Base-by-base conservation (phyloP, 2,113 vertebrate species). In the Centrocercus urophasianus region DNA sequence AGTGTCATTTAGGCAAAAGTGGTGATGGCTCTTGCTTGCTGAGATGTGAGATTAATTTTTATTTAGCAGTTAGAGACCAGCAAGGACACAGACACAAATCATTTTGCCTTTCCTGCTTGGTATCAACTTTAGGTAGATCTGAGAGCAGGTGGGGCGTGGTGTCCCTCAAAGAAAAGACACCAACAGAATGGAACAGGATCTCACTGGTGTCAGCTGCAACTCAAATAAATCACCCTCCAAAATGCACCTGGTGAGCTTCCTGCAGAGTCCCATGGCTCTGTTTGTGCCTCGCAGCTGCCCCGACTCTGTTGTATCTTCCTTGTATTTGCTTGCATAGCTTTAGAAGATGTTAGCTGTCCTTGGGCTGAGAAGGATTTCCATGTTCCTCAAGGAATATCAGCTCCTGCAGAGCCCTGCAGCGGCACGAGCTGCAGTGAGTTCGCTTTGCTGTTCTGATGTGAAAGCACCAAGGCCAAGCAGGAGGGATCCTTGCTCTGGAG, bases 181-280 rank as follows among this genome's bases (percentile, higher is more conserved):
- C 10, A 43, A 36, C 45, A 54, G 34, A 88, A 65, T 61, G 71
- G 83, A 94, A 47, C 63, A 69, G 73, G 64, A 69, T 92, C 86
- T 93, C 83, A 65, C 93, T 90, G 94, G 65, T 72, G 76, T 74
- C 92, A 84, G 40, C 57, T 90, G 38, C 57, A 92, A 79, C 70
- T 86, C 76, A 81, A n/a, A 93, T 64, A 64, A 84, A 90, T 90
- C 77, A 66, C 48, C 59, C 59, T 89, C 52, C 59, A 32, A 90
- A 90, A 47, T 19, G n/a, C 34, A 36, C 43, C 77, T 54, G 2
- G 60, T 86, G 86, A 88, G 65, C 21, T 13, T 32, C 17, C 48
- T 25, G 14, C 60, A 50, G 59, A 56, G 67, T 25, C 14, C 75
- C 76, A 11, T 66, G 73, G 42, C 56, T 86, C 70, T 77, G 45